A percentile compares a stretch with the other conserved stretches of the same genome.
Conservation (phyloP, 2,113 vertebrate genomes). For the Trachemys scripta region DNA sequence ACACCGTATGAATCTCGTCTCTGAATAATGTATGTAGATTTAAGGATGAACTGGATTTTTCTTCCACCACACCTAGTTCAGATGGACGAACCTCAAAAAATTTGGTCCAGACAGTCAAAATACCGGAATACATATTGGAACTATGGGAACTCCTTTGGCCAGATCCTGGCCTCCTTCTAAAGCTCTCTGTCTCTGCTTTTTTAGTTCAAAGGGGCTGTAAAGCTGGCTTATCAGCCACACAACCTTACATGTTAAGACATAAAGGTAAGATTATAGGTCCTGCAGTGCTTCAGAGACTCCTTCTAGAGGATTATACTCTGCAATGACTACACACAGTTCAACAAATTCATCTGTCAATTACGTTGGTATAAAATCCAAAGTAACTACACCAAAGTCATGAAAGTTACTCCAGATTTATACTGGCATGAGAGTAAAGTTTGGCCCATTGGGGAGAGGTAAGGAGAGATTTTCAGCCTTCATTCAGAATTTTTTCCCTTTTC, state of each 20-base stretch:
- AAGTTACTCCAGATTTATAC: accelerated
- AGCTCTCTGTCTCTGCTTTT: neutral
- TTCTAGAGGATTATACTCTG: neutral
- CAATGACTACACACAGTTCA: accelerated
- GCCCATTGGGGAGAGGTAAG: neutral
- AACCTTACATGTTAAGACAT: neutral
- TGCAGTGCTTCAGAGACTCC: neutral
- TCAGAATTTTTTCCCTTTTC: neutral
- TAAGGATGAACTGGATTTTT: neutral
- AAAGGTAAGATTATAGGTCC: neutral
- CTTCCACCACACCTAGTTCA: neutral
- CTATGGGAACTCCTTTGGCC: neutral
- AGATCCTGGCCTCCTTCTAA: neutral
- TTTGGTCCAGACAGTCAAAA: neutral
- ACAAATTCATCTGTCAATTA: neutral
- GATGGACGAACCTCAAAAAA: neutral
- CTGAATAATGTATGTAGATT: neutral
- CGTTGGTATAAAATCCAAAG: neutral
- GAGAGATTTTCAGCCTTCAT: neutral
- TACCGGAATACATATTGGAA: neutral
- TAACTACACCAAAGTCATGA: neutral
- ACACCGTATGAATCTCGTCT: neutral
- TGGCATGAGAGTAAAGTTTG: neutral
- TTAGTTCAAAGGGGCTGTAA: neutral
- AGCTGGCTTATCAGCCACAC: neutral